Conservation (phyloP, 2,797 vertebrate genomes). For the Sebastes paucispinis region DNA sequence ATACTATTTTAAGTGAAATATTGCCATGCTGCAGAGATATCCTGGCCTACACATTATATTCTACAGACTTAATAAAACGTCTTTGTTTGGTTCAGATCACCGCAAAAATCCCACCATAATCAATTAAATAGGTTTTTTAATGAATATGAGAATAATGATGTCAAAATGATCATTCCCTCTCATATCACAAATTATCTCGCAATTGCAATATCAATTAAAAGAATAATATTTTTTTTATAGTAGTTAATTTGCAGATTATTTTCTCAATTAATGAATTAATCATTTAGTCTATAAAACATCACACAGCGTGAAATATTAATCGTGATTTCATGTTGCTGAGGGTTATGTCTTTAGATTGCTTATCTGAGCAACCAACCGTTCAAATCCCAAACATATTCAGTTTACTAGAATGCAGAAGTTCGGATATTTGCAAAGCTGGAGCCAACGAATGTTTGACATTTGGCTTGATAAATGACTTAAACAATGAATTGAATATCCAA, state of each 20-base stretch:
- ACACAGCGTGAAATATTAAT: fast-evolving
- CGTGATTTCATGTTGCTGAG: background rate
- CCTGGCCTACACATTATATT: too few species aligned
- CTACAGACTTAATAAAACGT: too few species aligned
- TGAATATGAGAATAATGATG: too few species aligned
- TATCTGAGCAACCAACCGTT: background rate
- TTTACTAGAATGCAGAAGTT: background rate
- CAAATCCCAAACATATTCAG: background rate
- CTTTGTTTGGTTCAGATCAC: too few species aligned
- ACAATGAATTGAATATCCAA: background rate
- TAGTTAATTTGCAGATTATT: background rate
- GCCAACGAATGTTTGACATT: background rate
- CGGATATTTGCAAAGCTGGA: background rate
- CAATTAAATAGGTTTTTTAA: too few species aligned
- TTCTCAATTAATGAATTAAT: background rate
- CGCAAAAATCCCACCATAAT: too few species aligned
- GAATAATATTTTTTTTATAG: too few species aligned
- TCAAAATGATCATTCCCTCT: too few species aligned
- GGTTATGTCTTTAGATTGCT: background rate
- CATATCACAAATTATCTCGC: too few species aligned
- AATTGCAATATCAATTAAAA: too few species aligned
- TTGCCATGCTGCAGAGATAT: fast-evolving
- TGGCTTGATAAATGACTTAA: background rate
- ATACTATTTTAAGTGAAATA: too few species aligned
- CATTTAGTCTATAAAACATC: background rate